These are phyloP conservation scores for Pao palembangensis DNA, from an alignment of 2,113 vertebrate species.

Conservation along the genomic window DNA sequence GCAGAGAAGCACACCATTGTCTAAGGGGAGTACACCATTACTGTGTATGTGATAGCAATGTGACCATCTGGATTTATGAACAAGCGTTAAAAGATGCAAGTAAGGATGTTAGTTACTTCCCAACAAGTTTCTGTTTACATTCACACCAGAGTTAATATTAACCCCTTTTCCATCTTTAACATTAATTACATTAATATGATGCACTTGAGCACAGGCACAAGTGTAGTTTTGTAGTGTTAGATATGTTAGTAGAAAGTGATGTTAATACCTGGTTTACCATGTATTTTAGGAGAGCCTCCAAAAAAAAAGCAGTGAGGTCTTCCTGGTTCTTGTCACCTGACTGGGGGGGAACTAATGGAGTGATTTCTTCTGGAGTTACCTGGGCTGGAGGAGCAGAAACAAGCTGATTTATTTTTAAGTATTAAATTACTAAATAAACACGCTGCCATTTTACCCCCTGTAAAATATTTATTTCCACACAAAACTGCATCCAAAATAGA, in stretches of 20 bases:
- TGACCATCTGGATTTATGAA: slow-evolving; percentile 8
- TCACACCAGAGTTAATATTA: background rate
- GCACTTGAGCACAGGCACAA: background rate
- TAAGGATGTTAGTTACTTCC: background rate
- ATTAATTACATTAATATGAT: slow-evolving; percentile 36
- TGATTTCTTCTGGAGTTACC: slow-evolving; percentile 97
- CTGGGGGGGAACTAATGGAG: slow-evolving; percentile 93
- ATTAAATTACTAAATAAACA: background rate
- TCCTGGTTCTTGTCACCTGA: slow-evolving; percentile 98
- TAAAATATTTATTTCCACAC: background rate
- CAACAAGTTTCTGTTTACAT: too few relatives aligned
- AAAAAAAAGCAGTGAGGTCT: slow-evolving; percentile 96
- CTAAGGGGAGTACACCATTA: slow-evolving; percentile 37
- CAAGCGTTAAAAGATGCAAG: background rate
- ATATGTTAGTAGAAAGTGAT: slow-evolving; percentile 67
- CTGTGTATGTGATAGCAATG: slow-evolving; percentile 27
- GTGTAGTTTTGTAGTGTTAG: slow-evolving; percentile 44
- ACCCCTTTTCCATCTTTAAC: slow-evolving; percentile 6
- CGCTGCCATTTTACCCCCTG: background rate
- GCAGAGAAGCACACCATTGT: slow-evolving; percentile 59
- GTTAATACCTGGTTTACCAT: slow-evolving; percentile 97
- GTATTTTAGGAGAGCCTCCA: slow-evolving; percentile 97
- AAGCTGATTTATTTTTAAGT: background rate
- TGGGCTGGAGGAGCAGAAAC: slow-evolving; percentile 76
- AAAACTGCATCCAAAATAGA: background rate